A percentile compares a stretch with the other conserved stretches of the same genome.
Conservation (phyloP, 2,888 invertebrate species). For the Autographa gamma region DNA sequence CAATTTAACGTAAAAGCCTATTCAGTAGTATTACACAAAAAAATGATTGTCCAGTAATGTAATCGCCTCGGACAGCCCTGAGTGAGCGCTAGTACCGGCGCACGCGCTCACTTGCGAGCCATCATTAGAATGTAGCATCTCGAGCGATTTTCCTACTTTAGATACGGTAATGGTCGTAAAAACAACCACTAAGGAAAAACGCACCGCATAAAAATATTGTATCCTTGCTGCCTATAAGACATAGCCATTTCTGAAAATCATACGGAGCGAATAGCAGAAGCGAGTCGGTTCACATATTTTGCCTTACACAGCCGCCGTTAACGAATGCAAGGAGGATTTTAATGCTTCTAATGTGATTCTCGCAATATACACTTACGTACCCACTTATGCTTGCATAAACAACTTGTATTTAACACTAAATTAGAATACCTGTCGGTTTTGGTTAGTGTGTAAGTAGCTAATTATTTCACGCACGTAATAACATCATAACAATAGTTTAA, state of each 20-base stretch:
- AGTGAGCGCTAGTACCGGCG: conserved; percentile 74
- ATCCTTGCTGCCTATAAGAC: conserved; percentile 84
- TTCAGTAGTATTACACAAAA: not conserved
- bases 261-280: conserved; percentile 84
- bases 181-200: conserved; percentile 84
- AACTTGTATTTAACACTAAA: conserved; percentile 51
- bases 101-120: conserved; percentile 84
- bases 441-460: not conserved
- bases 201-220: conserved; percentile 87
- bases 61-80: conserved; percentile 69
- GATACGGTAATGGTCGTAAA: conserved; percentile 86
- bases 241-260: conserved; percentile 88
- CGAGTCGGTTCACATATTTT: conserved; percentile 85
- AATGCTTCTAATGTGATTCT: conserved; percentile 85
- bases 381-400: conserved; percentile 70
- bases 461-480: not conserved
- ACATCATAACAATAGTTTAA: conserved; percentile 1
- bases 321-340: conserved; percentile 87
- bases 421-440: conserved; percentile 5
- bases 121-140: conserved; percentile 88
- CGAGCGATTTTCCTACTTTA: conserved; percentile 88
- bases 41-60: conserved; percentile 8
- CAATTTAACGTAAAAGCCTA: not conserved
- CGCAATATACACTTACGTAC: conserved; percentile 81
- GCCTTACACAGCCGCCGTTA: conserved; percentile 82